Base-by-base conservation (phyloP, 2,113 vertebrate species). In the Callocephalon fimbriatum region DNA sequence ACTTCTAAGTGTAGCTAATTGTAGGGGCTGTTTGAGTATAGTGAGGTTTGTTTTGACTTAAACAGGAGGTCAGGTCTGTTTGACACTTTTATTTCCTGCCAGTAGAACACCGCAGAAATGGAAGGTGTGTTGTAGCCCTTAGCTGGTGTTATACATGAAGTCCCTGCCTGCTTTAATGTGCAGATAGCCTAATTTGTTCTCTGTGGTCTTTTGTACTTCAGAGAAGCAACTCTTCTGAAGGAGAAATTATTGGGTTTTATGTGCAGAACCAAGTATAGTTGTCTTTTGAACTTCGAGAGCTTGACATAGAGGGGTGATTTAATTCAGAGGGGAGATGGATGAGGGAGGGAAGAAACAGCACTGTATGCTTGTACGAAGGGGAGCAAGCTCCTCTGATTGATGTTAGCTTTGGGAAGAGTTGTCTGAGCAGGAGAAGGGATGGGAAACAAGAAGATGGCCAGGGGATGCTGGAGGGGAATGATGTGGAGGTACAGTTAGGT, bases 11-110 rank as follows among this genome's bases (percentile, higher is more conserved):
- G 58, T 48, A 63, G 77, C 76, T 94, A 70, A 93, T 86, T 88
- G 79, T 1, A 1, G 66, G 70, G 59, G 44, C 61, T 85, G 75
- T 32, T 68, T 72, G 61, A 72, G 22, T 66, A 4, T 38, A 44
- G 40, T 56, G 91, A 42, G 21, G 86, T 94, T 94, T 95, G 58
- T 83, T 93, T 83, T 74, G 42, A 44, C 83, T 71, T 72, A 54
- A 95, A 79, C 32, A 31, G 7, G 44, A 78, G 58, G 6, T 53
- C 3, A 14, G 37, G n/a, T 63, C 45, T 65, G 2, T 50, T 93
- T 59, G 51, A 70, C 27, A 15, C 32, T 80, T 78, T 35, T 66
- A 15, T 76, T 62, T 84, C 12, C 2, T 16, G 42, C n/a, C 51
- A 15, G 44, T 62, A 56, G 50, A 90, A n/a, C 9, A 2, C 1